Conservation (phyloP, 2,888 invertebrate species). For the Melinaea marsaeus region DNA sequence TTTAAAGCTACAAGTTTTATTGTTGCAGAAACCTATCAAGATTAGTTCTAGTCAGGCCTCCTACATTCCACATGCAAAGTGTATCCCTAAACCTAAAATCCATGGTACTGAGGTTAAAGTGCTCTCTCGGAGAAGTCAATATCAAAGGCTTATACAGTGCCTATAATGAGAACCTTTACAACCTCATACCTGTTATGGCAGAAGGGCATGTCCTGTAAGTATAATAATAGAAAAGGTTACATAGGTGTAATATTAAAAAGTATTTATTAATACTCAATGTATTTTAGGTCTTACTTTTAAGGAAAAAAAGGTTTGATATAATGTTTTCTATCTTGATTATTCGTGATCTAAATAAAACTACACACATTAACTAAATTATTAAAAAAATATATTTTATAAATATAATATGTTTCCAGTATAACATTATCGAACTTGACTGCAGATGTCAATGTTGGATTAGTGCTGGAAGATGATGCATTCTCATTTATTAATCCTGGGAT, state of each 20-base stretch:
- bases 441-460: conserved; percentile 75
- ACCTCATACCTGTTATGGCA: conserved; percentile 67
- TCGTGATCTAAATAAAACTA: no score
- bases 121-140: conserved; percentile 69
- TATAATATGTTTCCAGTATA: conserved; percentile 57
- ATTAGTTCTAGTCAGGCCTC: conserved; percentile 60
- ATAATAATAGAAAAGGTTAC: conserved; percentile 1
- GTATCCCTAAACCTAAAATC: conserved; percentile 63
- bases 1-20: conserved; percentile 4
- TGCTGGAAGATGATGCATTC: conserved; percentile 76
- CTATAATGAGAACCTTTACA: conserved; percentile 70
- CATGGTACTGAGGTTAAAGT: conserved; percentile 58
- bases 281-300: conserved; percentile 21
- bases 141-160: conserved; percentile 68
- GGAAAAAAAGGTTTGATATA: conserved; percentile 17
- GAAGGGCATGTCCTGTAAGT: conserved; percentile 73
- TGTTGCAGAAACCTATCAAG: conserved; percentile 57
- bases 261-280: background rate
- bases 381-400: background rate
- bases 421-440: conserved; percentile 75
- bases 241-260: no score
- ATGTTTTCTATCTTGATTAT: no score
- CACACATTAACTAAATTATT: no score
- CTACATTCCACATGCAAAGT: conserved; percentile 67
- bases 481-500: conserved; percentile 77